phyloP scores from a whole-genome alignment of 1,140 invertebrate genomes.

The Sitodiplosis mosellana region DNA sequence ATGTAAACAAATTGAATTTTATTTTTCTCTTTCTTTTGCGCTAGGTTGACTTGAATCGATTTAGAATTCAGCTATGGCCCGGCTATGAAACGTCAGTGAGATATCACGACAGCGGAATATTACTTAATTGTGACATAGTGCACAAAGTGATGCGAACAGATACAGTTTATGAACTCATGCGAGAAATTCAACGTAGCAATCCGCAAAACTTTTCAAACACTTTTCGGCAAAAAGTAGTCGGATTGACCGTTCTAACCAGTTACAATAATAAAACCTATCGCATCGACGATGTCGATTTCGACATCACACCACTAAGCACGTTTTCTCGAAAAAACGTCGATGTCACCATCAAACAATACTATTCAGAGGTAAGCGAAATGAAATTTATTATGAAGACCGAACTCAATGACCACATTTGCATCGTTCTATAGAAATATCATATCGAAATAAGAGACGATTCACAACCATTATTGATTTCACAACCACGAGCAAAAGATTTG shows the following conservation, averaged over 20 bases:
- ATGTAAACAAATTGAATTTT: no score
- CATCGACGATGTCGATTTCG: constrained; percentile 68
- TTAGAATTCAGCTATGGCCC: constrained; percentile 46
- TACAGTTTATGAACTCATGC: constrained; percentile 37
- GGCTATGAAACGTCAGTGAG: constrained; percentile 63
- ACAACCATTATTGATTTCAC: constrained; percentile 45
- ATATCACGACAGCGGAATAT: constrained; percentile 49
- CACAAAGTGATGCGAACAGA: constrained; percentile 46
- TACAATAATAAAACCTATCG: constrained; percentile 86
- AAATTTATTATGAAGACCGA: no score
- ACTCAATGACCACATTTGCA: no score
- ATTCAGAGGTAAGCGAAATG: no score
- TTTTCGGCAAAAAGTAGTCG: constrained; percentile 41
- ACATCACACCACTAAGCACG: constrained; percentile 34
- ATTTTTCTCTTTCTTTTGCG: no score
- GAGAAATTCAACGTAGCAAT: constrained; percentile 27
- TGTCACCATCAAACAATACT: constrained; percentile 61
- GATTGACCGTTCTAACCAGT: constrained; percentile 53
- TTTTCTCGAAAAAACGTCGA: constrained; percentile 35
- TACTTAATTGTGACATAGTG: constrained; percentile 54
- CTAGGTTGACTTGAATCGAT: constrained; percentile 31
- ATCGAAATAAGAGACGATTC: constrained; percentile 31
- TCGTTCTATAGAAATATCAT: constrained; percentile 38
- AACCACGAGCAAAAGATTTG: constrained; percentile 37
- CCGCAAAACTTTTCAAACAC: constrained; percentile 30